Evolutionary conservation across 2,113 vertebrate species (phyloP).

Genomic region (Phainopepla nitens): DNA sequence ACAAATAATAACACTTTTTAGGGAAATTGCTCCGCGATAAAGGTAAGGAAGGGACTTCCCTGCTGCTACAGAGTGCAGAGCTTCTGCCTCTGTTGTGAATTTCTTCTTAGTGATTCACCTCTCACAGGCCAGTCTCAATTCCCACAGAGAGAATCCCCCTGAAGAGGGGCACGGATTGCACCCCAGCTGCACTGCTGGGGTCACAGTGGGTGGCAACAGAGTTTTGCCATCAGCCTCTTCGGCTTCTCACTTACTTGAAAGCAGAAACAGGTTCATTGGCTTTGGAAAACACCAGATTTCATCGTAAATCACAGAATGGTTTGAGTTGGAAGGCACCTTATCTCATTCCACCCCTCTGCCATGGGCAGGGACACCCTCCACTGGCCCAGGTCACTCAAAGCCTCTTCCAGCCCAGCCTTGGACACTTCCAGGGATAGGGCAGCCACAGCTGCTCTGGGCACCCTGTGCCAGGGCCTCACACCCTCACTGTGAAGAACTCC

Average conservation of each 20-base stretch:
- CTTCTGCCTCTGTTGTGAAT: neutral
- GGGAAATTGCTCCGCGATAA: neutral
- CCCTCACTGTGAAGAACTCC: neutral
- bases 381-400: accelerated
- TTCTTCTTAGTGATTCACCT: neutral
- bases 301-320: neutral
- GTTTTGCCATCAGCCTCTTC: neutral
- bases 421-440: neutral
- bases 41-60: neutral
- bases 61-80: accelerated
- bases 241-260: neutral
- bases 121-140: neutral
- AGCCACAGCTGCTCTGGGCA: neutral
- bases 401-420: neutral
- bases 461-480: neutral
- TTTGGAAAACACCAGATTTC: neutral
- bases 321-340: neutral
- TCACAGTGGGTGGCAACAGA: neutral
- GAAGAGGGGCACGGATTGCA: neutral
- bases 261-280: neutral
- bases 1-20: neutral
- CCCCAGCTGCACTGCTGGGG: no score
- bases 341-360: neutral
- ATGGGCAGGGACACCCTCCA: neutral
- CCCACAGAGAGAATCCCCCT: neutral